Base-by-base conservation (phyloP, 2,113 vertebrate species). In the Mionectes macconnelli region DNA sequence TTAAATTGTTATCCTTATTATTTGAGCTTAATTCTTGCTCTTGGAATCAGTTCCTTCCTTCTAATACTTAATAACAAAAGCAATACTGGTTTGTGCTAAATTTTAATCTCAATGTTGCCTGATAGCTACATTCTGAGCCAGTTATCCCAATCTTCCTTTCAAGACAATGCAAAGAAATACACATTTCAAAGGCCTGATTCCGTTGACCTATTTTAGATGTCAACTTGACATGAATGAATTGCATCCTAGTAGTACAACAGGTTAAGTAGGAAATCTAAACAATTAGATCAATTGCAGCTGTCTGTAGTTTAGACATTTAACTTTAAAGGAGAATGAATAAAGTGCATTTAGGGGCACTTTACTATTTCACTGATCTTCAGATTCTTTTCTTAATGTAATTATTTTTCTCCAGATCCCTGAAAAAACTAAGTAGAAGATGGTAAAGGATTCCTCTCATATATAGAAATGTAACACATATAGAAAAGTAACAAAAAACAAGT, bases 191-290 rank as follows among this genome's bases (percentile, higher is more conserved):
- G n/a, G 22, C 44, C 30, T 88, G 19, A 69, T 57, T 82, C 47
- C 35, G 68, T 91, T 64, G 60, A 82, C 56, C 52, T 87, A 47
- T 82, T 94, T 81, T 75, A 93, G 68, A 84, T 84, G 81, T 64
- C 84, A 95, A 13, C 47, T 74, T 91, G 87, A 91, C 14, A 25
- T 39, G 70, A 93, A 93, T 68, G 16, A 93, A 84, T 94, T 87
- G 24, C 33, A 72, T 64, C 44, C 12, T 33, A 30, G 9, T n/a
- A 84, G 16, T 79, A 44, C 64, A 82, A 35, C 22, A 75, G 47
- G 81, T 84, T 89, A 89, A 91, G 27, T 6, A 78, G 35, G 19
- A 37, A 89, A 95, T 70, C 17, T 72, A 89, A 95, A 87, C 52
- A 91, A 84, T 78, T 78, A 75, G 33, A 68, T 89, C 60, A 60